Evolutionary conservation across 2,888 invertebrate genomes (phyloP), one percentile per base, ranked within the genome.

Genomic region (Ophion ventricosus): DNA sequence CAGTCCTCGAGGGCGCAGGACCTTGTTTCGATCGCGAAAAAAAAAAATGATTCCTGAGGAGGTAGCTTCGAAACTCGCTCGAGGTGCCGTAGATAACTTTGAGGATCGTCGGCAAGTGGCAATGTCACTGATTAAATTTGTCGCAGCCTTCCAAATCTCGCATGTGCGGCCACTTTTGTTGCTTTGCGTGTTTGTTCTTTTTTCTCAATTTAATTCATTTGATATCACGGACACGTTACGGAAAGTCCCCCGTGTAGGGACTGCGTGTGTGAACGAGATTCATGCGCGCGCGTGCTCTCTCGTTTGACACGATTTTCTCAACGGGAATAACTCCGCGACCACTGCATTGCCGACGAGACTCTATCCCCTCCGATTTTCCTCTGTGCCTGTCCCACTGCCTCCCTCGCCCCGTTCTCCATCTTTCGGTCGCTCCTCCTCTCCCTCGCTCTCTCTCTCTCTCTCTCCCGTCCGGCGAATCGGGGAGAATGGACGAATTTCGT

Each of bases 271-370:
- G 54, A 70, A 61, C 40, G 49, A 67, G 67, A 67, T 59, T 81
- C 74, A 64, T 66, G 70, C 79, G 67, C 75, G 73, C 73, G 70
- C 66, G 77, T 54, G 72, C 43, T 70, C 66, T 57, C 67, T 64
- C 59, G 78, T 74, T 80, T 84, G 81, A 81, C 84, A 82, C 84
- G 81, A 84, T 79, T 81, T 80, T 82, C 72, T 72, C 64, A 49
- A 29, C 56, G 64, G 64, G 85, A 73, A 76, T 66, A 82, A 83
- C 69, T 77, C 72, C 67, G 80, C 83, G 85, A 84, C 85, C 86
- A 87, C 87, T 87, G 87, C 87, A 86, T 87, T 87, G 87, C 86
- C 86, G 87, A 87, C 86, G 74, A 64, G 73, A 29, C 67, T 78
- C 82, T 61, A 64, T 43, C 84, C 82, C 67, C 80, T 23, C 72